These are phyloP conservation scores for Aphis craccivora DNA, from an alignment of 1,140 invertebrate species.

Conservation along the genomic window DNA sequence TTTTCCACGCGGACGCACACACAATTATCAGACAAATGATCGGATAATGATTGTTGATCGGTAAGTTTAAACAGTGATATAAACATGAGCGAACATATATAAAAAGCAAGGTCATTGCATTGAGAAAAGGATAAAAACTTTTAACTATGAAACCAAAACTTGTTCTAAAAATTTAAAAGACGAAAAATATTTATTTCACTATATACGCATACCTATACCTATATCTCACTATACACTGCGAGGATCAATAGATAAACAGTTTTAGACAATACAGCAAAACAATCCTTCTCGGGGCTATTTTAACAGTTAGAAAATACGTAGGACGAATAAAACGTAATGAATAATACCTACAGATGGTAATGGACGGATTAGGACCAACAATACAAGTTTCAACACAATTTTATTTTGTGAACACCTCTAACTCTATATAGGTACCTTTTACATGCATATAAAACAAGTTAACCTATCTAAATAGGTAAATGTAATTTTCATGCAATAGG, in stretches of 20 bases:
- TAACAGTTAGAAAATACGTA: neutral
- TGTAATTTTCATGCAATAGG: neutral
- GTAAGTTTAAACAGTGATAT: neutral
- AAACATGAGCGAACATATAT: neutral
- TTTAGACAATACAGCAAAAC: neutral
- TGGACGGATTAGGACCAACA: neutral
- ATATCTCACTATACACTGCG: neutral
- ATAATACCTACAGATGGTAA: neutral
- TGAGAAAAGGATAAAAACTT: conserved; percentile 24
- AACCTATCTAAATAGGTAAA: too few relatives aligned
- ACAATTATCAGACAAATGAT: neutral
- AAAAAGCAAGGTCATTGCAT: neutral
- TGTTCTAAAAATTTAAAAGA: conserved; percentile 4
- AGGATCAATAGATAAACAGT: conserved; percentile 14
- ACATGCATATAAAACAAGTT: too few relatives aligned
- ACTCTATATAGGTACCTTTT: neutral
- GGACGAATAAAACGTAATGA: neutral
- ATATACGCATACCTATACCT: neutral
- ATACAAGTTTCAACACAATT: neutral
- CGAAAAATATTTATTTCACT: neutral
- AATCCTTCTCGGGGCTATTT: neutral
- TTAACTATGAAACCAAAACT: neutral
- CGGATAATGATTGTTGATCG: neutral
- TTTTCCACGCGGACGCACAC: conserved; percentile 44
- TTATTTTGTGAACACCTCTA: neutral